phyloP scores from a whole-genome alignment of 1,140 invertebrate genomes.

The Drusus annulatus region DNA sequence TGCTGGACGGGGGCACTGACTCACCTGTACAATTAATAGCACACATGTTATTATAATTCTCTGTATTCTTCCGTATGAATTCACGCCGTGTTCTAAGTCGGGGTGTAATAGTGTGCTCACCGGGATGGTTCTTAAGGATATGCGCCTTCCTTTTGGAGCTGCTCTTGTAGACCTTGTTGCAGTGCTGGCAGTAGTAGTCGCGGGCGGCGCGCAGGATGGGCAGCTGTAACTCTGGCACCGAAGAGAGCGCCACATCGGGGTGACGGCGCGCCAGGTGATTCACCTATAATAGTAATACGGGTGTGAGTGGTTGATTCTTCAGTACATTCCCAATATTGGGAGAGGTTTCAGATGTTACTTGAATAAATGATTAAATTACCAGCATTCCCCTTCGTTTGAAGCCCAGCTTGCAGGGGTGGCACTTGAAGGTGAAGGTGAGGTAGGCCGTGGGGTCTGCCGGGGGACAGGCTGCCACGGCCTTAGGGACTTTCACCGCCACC shows the following conservation, averaged over 20 bases:
- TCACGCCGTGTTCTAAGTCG: too few species aligned
- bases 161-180: slow-evolving; percentile 90
- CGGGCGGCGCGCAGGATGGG: slow-evolving; percentile 86
- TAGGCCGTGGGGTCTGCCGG: slow-evolving; percentile 76
- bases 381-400: slow-evolving; percentile 89
- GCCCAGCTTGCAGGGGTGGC: slow-evolving; percentile 83
- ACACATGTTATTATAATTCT: too few species aligned
- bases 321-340: too few species aligned
- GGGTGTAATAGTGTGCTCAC: slow-evolving; percentile 58
- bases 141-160: slow-evolving; percentile 89
- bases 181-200: slow-evolving; percentile 90
- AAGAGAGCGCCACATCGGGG: slow-evolving; percentile 82
- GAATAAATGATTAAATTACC: neutral
- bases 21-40: slow-evolving; percentile 40
- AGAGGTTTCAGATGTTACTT: too few species aligned
- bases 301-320: too few species aligned
- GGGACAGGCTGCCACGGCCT: slow-evolving; percentile 74
- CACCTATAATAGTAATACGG: too few species aligned
- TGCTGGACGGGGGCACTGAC: slow-evolving; percentile 75
- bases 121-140: slow-evolving; percentile 90
- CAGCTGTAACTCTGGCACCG: slow-evolving; percentile 86
- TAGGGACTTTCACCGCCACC: neutral
- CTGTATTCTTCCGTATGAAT: too few species aligned
- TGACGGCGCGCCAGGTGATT: slow-evolving; percentile 91
- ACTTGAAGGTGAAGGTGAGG: slow-evolving; percentile 86